Percentiles rank a stretch among this genome's conserved stretches.
phyloP scores from a whole-genome alignment of 2,797 vertebrate genomes.

The Enteromius radiatus region DNA sequence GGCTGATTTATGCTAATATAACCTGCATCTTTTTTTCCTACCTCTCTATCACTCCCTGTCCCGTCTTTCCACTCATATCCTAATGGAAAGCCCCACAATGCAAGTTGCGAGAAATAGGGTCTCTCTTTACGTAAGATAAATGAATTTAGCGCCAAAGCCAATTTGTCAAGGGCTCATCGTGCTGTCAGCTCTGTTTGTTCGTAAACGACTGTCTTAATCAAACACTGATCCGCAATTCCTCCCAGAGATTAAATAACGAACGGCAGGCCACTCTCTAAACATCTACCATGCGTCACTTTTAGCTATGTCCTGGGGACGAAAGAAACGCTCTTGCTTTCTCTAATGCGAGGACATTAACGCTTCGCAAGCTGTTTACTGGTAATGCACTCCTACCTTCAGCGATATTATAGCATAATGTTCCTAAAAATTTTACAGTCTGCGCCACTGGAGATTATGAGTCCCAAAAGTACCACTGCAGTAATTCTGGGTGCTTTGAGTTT shows the following conservation, averaged over 20 bases:
- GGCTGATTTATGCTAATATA: constrained; percentile 71
- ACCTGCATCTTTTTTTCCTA: constrained; percentile 50
- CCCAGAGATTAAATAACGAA: constrained; percentile 27
- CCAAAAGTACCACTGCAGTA: constrained; percentile 3
- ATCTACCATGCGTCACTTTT: constrained; percentile 32
- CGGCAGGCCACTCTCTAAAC: constrained; percentile 34
- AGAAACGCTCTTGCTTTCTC: not conserved
- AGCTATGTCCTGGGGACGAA: constrained; percentile 14
- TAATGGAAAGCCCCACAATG: constrained; percentile 48
- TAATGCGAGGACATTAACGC: not conserved
- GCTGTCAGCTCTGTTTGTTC: constrained; percentile 58
- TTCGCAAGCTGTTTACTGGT: constrained; percentile 25
- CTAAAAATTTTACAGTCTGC: constrained; percentile 1
- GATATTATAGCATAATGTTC: constrained; percentile 19
- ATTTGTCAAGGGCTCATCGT: constrained; percentile 62
- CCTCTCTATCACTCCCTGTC: constrained; percentile 28
- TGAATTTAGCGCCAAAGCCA: constrained; percentile 56
- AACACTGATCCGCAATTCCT: constrained; percentile 70
- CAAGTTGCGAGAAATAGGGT: constrained; percentile 49
- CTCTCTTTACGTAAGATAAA: constrained; percentile 62
- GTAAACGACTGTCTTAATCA: constrained; percentile 64
- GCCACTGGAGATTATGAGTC: not conserved
- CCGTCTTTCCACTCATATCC: constrained; percentile 49
- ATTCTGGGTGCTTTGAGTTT: not conserved
- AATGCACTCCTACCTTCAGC: constrained; percentile 5